phyloP scores from a whole-genome alignment of 2,113 vertebrate species.

The Misgurnus mizolepis region DNA sequence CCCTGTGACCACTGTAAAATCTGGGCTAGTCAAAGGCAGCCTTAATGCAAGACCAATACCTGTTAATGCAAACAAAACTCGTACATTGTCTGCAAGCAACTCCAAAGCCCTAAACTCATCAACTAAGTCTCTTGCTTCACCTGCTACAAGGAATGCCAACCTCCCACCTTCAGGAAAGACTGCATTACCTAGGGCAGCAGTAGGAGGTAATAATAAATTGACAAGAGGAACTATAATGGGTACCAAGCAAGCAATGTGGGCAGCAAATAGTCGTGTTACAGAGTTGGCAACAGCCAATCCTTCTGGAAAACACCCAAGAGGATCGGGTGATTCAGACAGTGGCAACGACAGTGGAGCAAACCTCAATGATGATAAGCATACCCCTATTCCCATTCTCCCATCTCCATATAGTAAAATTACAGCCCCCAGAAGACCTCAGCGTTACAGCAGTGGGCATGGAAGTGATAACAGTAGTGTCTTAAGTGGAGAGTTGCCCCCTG shows the following conservation, averaged over 20 bases:
- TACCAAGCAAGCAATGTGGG: constrained; percentile 80
- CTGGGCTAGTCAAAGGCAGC: constrained; percentile 73
- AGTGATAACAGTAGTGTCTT: constrained; percentile 97
- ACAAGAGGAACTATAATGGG: constrained; percentile 94
- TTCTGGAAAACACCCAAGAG: constrained; percentile 77
- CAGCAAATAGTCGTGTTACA: constrained; percentile 86
- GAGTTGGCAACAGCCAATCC: constrained; percentile 80
- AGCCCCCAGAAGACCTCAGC: constrained; percentile 89
- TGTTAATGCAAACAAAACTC: constrained; percentile 75
- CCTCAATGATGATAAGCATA: constrained; percentile 70
- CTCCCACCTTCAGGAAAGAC: constrained; percentile 77
- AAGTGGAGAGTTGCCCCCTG: constrained; percentile 92
- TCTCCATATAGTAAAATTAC: constrained; percentile 99
- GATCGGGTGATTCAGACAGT: constrained; percentile 84
- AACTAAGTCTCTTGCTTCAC: constrained; percentile 79
- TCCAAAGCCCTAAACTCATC: constrained; percentile 82
- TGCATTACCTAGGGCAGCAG: constrained; percentile 65
- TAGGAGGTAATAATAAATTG: constrained; percentile 71
- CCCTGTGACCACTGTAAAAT: constrained; percentile 64
- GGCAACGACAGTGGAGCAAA: constrained; percentile 92
- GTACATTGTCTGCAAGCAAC: constrained; percentile 76
- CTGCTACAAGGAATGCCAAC: constrained; percentile 74
- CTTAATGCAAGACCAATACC: constrained; percentile 74
- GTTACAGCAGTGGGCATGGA: constrained; percentile 94
- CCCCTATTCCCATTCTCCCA: constrained; percentile 74